These are phyloP conservation scores for Crocuta crocuta DNA, from an alignment of 2,113 vertebrate species.

Conservation along the genomic window DNA sequence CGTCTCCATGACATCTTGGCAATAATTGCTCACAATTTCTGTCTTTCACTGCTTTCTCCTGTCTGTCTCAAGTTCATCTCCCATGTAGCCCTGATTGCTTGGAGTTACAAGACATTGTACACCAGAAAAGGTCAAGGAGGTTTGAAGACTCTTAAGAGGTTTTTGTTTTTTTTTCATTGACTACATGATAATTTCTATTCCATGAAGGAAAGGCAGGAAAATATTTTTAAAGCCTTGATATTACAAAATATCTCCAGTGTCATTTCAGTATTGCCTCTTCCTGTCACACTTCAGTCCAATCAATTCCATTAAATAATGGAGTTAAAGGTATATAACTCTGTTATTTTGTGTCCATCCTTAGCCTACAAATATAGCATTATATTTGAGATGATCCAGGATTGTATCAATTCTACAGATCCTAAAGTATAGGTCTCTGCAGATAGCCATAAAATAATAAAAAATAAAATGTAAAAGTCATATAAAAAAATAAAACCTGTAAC, in stretches of 20 bases:
- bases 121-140: not conserved
- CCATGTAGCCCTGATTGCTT: not conserved
- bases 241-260: not conserved
- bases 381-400: not conserved
- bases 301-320: not conserved
- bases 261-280: not conserved
- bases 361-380: not conserved
- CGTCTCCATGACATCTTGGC: not conserved
- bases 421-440: not conserved
- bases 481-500: not conserved
- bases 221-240: not conserved
- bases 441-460: not conserved
- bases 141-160: not conserved
- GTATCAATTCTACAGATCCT: not conserved
- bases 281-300: not conserved
- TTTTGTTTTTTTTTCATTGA: not conserved
- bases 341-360: not conserved
- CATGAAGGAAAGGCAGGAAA: not conserved
- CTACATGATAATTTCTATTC: not conserved
- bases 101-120: not conserved
- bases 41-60: not conserved
- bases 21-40: not conserved
- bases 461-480: not conserved
- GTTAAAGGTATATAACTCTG: not conserved
- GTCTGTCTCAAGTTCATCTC: not conserved